phyloP scores from a whole-genome alignment of 2,888 invertebrate genomes.

The Andrena praecox region DNA sequence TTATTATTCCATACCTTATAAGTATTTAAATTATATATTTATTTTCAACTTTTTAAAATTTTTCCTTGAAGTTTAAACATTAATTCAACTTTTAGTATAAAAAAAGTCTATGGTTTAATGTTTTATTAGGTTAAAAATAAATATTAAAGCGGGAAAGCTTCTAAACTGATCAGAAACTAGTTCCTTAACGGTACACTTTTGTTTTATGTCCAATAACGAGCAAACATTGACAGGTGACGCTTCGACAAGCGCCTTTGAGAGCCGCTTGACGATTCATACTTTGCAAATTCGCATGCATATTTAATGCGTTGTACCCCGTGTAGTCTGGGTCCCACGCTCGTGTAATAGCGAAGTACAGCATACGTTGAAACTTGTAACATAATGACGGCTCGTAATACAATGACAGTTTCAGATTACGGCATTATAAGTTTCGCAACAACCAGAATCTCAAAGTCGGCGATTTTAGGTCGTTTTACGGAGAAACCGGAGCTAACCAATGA shows the following conservation, averaged over 20 bases:
- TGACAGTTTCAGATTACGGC: slow-evolving; percentile 76
- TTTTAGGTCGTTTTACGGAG: slow-evolving; percentile 59
- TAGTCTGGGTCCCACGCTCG: slow-evolving; percentile 19
- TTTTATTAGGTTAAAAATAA: no score
- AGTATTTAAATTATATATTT: no score
- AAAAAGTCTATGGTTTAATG: no score
- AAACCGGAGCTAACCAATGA: slow-evolving; percentile 52
- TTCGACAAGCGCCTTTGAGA: background rate
- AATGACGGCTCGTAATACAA: slow-evolving; percentile 70
- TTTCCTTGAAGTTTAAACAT: no score
- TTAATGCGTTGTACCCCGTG: slow-evolving; percentile 16
- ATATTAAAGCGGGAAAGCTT: no score
- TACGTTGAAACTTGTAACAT: slow-evolving; percentile 41
- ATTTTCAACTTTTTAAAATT: no score
- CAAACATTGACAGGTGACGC: background rate
- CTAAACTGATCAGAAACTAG: no score
- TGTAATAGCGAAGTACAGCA: slow-evolving; percentile 37
- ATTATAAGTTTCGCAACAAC: slow-evolving; percentile 69
- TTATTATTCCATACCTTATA: no score
- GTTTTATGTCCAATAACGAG: background rate
- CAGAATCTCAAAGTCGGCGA: slow-evolving; percentile 42
- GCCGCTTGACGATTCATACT: slow-evolving; percentile 8
- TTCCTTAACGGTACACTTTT: no score
- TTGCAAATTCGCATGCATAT: slow-evolving; percentile 19
- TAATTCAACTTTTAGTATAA: no score